Conservation (phyloP, 2,888 invertebrate species). For the Sphaerophoria taeniata region DNA sequence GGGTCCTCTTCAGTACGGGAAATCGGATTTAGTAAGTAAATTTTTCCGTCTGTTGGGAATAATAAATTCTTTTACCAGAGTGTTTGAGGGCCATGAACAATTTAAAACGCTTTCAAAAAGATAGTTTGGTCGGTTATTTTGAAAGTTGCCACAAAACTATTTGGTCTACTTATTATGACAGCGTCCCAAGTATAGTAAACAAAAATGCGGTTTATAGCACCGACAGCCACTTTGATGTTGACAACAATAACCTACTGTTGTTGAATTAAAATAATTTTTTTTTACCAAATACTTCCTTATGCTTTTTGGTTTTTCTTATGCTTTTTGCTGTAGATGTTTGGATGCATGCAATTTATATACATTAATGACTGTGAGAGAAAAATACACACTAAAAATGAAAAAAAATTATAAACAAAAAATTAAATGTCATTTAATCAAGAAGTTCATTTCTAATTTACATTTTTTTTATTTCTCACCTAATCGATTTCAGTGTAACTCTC, state of each 20-base stretch:
- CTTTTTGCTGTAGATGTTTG: slow-evolving; percentile 69
- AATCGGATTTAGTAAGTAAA: no score
- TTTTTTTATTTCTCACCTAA: slow-evolving; percentile 77
- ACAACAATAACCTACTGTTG: background rate
- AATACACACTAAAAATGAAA: slow-evolving; percentile 57
- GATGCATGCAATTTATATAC: slow-evolving; percentile 59
- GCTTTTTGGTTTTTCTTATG: slow-evolving; percentile 57
- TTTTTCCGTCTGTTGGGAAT: no score
- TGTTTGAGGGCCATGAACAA: no score
- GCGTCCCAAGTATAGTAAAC: no score
- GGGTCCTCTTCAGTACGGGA: no score
- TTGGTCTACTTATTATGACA: no score
- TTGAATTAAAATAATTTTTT: background rate
- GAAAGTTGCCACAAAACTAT: no score
- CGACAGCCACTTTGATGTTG: no score
- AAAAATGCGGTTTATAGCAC: no score
- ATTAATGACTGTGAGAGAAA: slow-evolving; percentile 15
- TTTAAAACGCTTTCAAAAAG: no score
- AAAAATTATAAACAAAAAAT: slow-evolving; percentile 34
- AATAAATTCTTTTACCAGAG: no score
- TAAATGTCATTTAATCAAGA: slow-evolving; percentile 70
- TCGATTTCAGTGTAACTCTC: slow-evolving; percentile 77
- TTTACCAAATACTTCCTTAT: slow-evolving; percentile 26
- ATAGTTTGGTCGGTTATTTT: no score
- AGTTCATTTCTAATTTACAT: slow-evolving; percentile 77